Conservation (phyloP, 2,888 invertebrate species). For the Acrobasis consociella region DNA sequence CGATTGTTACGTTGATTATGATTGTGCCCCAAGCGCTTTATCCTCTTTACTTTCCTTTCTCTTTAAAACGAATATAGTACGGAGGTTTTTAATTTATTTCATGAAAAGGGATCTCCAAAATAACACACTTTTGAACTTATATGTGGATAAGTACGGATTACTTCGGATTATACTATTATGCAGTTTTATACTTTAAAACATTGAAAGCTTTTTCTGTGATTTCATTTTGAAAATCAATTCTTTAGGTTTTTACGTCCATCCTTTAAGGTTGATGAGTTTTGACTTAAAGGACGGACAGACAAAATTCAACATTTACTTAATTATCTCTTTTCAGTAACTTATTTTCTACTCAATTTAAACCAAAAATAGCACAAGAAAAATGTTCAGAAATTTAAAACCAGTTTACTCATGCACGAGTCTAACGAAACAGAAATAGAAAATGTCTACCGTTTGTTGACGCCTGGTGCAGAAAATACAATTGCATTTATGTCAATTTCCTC, state of each 20-base stretch:
- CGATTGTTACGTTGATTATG: slow-evolving; percentile 47
- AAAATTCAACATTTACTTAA: background rate
- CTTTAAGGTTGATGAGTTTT: background rate
- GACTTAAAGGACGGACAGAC: background rate
- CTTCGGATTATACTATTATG: too few relatives aligned
- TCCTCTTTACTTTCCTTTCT: slow-evolving; percentile 18
- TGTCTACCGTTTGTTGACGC: background rate
- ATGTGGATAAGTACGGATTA: too few relatives aligned
- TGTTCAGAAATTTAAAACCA: background rate
- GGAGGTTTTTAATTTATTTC: slow-evolving; percentile 8
- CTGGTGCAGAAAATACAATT: background rate
- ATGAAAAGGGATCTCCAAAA: background rate
- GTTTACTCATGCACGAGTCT: background rate
- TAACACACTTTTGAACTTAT: background rate
- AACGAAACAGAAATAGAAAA: background rate
- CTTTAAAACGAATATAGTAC: slow-evolving; percentile 21
- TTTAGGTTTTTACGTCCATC: too few relatives aligned
- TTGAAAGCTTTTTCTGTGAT: too few relatives aligned
- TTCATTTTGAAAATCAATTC: too few relatives aligned
- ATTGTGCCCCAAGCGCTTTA: slow-evolving; percentile 28
- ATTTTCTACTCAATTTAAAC: background rate
- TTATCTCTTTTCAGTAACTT: background rate
- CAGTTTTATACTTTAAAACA: too few relatives aligned
- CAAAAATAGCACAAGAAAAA: background rate
- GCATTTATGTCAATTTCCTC: background rate